Conservation (phyloP, 2,797 vertebrate genomes). For the Sparus aurata region DNA sequence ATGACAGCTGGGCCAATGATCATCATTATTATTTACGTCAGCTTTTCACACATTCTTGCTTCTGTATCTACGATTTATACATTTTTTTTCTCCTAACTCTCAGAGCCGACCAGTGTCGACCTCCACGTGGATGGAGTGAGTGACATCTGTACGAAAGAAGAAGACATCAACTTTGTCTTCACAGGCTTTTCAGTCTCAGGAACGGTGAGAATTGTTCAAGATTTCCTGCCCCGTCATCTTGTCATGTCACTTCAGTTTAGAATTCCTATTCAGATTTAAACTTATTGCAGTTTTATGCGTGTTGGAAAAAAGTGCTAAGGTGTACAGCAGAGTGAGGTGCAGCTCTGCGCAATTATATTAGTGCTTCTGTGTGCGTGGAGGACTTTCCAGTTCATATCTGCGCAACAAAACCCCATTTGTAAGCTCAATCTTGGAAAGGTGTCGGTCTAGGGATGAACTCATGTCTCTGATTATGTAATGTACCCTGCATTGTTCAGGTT, state of each 20-base stretch:
- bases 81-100: not conserved
- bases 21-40: not conserved
- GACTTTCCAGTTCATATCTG: not conserved
- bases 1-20: not conserved
- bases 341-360: not conserved
- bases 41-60: not conserved
- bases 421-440: too few species aligned
- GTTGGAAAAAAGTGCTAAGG: not conserved
- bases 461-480: not conserved
- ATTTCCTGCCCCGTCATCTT: not conserved
- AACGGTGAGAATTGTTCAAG: conserved; percentile 83
- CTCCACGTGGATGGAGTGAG: conserved; percentile 95
- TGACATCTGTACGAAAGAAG: conserved; percentile 97
- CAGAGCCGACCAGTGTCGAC: conserved; percentile 95
- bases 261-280: not conserved
- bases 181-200: conserved; percentile 96
- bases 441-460: not conserved
- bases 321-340: not conserved
- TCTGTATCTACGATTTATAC: not conserved
- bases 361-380: not conserved
- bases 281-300: not conserved
- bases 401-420: too few species aligned
- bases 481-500: conserved; percentile 82
- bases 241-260: not conserved
- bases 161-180: conserved; percentile 98